Conservation (phyloP, 2,113 vertebrate genomes). For the Gulo gulo region DNA sequence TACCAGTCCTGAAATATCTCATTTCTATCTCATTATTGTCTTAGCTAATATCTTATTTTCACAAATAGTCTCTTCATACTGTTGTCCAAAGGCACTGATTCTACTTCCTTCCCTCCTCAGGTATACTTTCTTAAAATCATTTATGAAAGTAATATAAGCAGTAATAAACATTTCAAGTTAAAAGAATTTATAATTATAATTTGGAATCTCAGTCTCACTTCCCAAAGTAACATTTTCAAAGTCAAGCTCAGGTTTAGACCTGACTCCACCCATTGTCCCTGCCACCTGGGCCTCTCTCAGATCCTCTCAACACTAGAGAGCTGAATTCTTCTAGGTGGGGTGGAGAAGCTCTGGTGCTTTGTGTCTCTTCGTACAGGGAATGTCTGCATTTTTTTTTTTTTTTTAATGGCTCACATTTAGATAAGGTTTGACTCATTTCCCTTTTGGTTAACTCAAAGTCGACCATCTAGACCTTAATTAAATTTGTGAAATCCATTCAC, state of each 20-base stretch:
- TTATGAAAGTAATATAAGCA: background rate
- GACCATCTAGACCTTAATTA: background rate
- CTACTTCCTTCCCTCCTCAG: background rate
- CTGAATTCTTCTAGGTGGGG: background rate
- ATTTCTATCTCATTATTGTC: background rate
- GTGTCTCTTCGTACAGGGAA: background rate
- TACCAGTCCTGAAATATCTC: background rate
- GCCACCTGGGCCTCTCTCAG: rapidly evolving
- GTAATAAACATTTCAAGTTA: background rate
- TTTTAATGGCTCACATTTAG: background rate
- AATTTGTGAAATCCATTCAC: background rate
- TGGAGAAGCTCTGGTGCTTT: background rate
- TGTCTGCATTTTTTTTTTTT: background rate
- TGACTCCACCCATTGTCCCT: background rate
- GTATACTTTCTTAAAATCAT: background rate
- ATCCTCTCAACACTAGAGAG: background rate
- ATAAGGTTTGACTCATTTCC: background rate
- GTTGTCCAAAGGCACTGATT: background rate
- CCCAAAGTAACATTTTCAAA: background rate
- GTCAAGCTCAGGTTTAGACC: background rate
- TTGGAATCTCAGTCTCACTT: background rate
- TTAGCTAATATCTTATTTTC: background rate
- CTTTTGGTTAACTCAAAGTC: background rate
- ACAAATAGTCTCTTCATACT: background rate
- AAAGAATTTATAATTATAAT: background rate